Evolutionary conservation across 64 coral and sea anemone species (phyloP).

Genomic region (Stichodactyla mertensii): DNA sequence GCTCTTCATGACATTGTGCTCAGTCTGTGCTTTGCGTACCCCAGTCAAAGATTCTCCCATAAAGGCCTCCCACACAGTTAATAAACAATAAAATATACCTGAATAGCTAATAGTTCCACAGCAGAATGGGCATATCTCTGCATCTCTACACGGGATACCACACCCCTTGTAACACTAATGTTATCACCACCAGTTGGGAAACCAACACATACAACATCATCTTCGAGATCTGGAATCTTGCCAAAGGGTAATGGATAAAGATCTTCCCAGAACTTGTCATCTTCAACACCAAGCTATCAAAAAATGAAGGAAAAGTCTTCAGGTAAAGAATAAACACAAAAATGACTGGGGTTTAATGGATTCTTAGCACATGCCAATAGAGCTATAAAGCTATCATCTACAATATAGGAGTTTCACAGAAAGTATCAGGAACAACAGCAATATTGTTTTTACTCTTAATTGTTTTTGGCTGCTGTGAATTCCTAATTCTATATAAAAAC

Average conservation of each 20-base stretch:
- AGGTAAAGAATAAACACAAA: not conserved
- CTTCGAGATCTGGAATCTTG: conserved; percentile 70
- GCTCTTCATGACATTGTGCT: too few species aligned
- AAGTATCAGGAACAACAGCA: too few species aligned
- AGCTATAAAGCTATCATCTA: too few species aligned
- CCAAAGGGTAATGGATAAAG: conserved; percentile 83
- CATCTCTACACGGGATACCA: conserved; percentile 85
- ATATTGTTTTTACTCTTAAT: too few species aligned
- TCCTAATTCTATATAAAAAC: too few species aligned
- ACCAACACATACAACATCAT: conserved; percentile 93
- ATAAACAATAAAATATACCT: conserved; percentile 30
- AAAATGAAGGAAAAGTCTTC: not conserved
- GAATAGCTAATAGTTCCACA: conserved; percentile 82
- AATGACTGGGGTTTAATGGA: not conserved
- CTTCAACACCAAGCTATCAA: conserved; percentile 70
- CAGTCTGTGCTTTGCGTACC: too few species aligned
- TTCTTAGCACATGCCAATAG: not conserved
- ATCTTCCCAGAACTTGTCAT: conserved; percentile 94
- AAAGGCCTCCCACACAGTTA: too few species aligned
- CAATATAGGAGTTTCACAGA: too few species aligned
- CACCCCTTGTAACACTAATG: conserved; percentile 84
- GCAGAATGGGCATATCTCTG: conserved; percentile 91
- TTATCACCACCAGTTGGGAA: conserved; percentile 93
- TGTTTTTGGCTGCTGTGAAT: too few species aligned
- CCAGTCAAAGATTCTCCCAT: not conserved